Evolutionary conservation across 2,113 vertebrate genomes (phyloP).

Genomic region (Archocentrus centrarchus): DNA sequence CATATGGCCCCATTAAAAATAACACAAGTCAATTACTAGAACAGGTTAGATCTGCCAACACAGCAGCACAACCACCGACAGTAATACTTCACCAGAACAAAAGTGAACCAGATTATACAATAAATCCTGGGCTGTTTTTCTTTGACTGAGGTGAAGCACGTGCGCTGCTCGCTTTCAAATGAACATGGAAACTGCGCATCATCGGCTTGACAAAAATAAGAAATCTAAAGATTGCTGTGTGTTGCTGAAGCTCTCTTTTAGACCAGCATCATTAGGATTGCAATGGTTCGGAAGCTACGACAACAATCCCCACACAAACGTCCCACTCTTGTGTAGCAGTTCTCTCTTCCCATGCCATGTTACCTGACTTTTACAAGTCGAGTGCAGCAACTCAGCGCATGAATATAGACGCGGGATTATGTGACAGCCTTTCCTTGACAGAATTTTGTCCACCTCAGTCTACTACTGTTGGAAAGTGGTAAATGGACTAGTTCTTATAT

Average conservation of each 20-base stretch:
- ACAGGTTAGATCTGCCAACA: conserved; percentile 61
- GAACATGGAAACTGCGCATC: background rate
- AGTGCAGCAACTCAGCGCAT: background rate
- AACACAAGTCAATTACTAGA: conserved; percentile 70
- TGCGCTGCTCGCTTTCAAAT: background rate
- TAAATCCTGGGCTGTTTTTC: conserved; percentile 10
- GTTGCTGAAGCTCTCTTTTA: background rate
- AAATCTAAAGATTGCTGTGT: background rate
- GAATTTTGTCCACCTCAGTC: background rate
- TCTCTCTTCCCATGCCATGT: background rate
- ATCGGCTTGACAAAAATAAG: background rate
- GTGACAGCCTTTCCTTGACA: background rate
- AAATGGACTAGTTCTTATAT: too few relatives aligned
- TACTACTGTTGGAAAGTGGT: background rate
- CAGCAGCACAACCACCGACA: conserved; percentile 32
- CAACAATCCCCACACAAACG: background rate
- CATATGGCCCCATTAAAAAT: conserved; percentile 74
- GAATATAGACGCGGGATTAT: background rate
- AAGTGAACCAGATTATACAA: conserved; percentile 6
- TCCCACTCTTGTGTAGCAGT: background rate
- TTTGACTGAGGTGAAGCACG: background rate
- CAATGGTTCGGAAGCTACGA: background rate
- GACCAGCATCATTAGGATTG: too few relatives aligned
- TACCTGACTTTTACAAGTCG: background rate
- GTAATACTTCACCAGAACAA: conserved; percentile 31